Evolutionary conservation across 92 coral and sea anemone species (phyloP).

Genomic region (Heliopora coerulea): DNA sequence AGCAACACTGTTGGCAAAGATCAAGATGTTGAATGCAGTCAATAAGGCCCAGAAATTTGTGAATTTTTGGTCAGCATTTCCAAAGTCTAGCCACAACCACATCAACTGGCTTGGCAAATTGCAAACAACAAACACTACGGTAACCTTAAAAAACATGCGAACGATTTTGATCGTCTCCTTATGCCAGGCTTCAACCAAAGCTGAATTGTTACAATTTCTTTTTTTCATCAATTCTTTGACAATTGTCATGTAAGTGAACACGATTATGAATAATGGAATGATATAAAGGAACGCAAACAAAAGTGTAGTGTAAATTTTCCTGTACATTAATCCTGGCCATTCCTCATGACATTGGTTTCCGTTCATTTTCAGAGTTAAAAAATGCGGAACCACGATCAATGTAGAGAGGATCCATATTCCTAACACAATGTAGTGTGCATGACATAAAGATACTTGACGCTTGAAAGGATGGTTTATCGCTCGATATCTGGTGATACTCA

Average conservation of each 20-base stretch:
- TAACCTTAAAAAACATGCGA: slow-evolving; percentile 77
- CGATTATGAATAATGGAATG: slow-evolving; percentile 63
- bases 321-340: slow-evolving; percentile 48
- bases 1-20: slow-evolving; percentile 87
- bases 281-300: slow-evolving; percentile 62
- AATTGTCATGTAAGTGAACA: slow-evolving; percentile 67
- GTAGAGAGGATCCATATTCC: slow-evolving; percentile 72
- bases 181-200: slow-evolving; percentile 50
- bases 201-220: slow-evolving; percentile 59
- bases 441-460: slow-evolving; percentile 55
- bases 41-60: slow-evolving; percentile 65
- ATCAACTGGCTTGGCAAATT: slow-evolving; percentile 68
- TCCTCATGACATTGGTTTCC: slow-evolving; percentile 54
- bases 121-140: slow-evolving; percentile 66
- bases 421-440: slow-evolving; percentile 59
- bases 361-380: slow-evolving; percentile 46
- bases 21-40: slow-evolving; percentile 64
- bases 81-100: slow-evolving; percentile 87
- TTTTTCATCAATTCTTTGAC: slow-evolving; percentile 64
- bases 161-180: slow-evolving; percentile 66
- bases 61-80: slow-evolving; percentile 57
- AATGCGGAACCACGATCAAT: slow-evolving; percentile 65
- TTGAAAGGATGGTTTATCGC: slow-evolving; percentile 77
- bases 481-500: slow-evolving; percentile 86
- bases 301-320: slow-evolving; percentile 61